Evolutionary conservation across 1,140 invertebrate genomes (phyloP).

Genomic region (Drosophila arawakana): DNA sequence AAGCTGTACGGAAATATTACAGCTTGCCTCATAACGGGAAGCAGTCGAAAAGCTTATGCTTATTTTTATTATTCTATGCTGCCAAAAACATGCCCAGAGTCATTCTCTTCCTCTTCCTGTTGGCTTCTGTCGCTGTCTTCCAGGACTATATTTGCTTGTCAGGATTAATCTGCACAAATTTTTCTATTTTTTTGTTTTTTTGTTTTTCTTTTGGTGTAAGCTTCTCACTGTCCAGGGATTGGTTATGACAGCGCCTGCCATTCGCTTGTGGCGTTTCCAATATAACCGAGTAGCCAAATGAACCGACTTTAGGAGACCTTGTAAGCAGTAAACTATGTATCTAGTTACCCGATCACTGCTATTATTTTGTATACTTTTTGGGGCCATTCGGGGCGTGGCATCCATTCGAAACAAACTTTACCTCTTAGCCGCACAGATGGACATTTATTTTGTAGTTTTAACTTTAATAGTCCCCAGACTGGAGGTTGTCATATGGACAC

Average conservation of each 20-base stretch:
- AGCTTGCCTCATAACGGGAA: constrained; percentile 61
- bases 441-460: no score
- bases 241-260: constrained; percentile 6
- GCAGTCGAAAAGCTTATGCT: constrained; percentile 66
- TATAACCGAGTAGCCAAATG: background rate
- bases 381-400: no score
- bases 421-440: no score
- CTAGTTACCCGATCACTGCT: no score
- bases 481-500: no score
- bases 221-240: constrained; percentile 9
- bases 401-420: no score
- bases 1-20: constrained; percentile 81
- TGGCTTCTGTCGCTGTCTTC: background rate
- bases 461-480: no score
- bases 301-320: no score
- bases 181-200: constrained; percentile 2
- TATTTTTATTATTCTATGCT: constrained; percentile 55
- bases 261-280: constrained; percentile 31
- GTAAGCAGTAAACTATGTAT: no score
- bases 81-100: constrained; percentile 37
- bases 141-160: constrained; percentile 16
- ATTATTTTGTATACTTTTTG: no score
- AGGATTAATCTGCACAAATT: constrained; percentile 20
- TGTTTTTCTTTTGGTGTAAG: constrained; percentile 9
- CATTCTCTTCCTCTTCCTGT: constrained; percentile 7